Conservation (phyloP, 2,888 invertebrate species). For the Yponomeuta evonymella region DNA sequence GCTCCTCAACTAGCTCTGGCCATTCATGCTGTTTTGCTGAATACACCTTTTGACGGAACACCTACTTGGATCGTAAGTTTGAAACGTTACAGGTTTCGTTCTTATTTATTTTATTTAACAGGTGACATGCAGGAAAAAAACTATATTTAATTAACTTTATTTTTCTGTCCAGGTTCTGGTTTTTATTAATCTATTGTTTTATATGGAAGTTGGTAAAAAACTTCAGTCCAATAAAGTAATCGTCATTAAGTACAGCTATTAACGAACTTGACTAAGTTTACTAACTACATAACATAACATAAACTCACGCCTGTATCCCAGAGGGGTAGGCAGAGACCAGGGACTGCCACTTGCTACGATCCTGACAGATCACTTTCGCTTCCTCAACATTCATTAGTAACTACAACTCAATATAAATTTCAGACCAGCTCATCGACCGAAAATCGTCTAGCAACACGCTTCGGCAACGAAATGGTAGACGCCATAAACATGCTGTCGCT, state of each 20-base stretch:
- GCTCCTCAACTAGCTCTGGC: conserved; percentile 45
- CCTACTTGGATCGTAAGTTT: conserved; percentile 57
- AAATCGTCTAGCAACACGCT: conserved; percentile 74
- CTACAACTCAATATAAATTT: conserved; percentile 20
- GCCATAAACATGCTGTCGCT: conserved; percentile 81
- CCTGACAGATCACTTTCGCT: too few relatives aligned
- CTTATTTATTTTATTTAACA: too few relatives aligned
- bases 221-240: neutral
- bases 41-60: conserved; percentile 39
- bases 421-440: conserved; percentile 49
- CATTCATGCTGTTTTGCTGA: conserved; percentile 45
- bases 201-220: too few relatives aligned
- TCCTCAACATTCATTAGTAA: too few relatives aligned
- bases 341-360: too few relatives aligned
- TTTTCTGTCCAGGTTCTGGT: neutral
- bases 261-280: too few relatives aligned
- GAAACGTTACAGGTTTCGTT: neutral
- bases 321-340: too few relatives aligned
- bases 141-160: conserved; percentile 5
- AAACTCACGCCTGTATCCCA: too few relatives aligned
- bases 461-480: conserved; percentile 80
- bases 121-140: too few relatives aligned
- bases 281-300: too few relatives aligned
- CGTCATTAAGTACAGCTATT: too few relatives aligned
- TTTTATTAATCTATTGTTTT: too few relatives aligned